phyloP scores from a whole-genome alignment of 2,797 vertebrate species.

The Gila robusta region DNA sequence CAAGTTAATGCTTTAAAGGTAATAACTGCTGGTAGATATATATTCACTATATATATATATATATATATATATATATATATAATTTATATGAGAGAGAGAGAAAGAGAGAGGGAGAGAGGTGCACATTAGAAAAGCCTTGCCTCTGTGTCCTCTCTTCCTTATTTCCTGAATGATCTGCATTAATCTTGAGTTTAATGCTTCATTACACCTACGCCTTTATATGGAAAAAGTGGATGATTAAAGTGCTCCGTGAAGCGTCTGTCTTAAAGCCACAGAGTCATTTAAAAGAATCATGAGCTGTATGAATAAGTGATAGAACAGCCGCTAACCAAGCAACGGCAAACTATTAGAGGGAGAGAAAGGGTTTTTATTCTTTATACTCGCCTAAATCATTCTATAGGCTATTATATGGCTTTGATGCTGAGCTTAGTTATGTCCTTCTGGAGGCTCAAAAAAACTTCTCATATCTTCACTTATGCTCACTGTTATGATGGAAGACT shows the following conservation, averaged over 20 bases:
- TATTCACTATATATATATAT: too few species aligned
- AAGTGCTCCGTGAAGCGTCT: constrained; percentile 30
- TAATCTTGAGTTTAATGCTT: constrained; percentile 46
- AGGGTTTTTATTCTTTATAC: neutral
- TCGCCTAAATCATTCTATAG: constrained; percentile 15
- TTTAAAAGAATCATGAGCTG: constrained; percentile 56
- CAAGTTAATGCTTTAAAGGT: constrained; percentile 5
- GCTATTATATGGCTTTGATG: constrained; percentile 26
- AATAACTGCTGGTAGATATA: neutral
- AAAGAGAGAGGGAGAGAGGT: neutral
- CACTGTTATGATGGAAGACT: constrained; percentile 1
- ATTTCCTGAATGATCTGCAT: constrained; percentile 39
- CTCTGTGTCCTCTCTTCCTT: constrained; percentile 6
- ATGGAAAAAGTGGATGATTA: constrained; percentile 48
- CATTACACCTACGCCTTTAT: constrained; percentile 40
- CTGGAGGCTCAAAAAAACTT: neutral
- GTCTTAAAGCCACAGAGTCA: constrained; percentile 43
- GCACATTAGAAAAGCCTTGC: constrained; percentile 24
- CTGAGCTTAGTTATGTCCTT: constrained; percentile 4
- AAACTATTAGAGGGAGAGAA: constrained; percentile 36
- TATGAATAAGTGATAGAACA: constrained; percentile 60
- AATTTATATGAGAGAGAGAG: neutral
- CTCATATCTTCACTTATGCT: neutral
- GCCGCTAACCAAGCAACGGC: constrained; percentile 31
- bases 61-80: too few species aligned